phyloP scores from a whole-genome alignment of 2,888 invertebrate species.

The Philopedon plagiatum region DNA sequence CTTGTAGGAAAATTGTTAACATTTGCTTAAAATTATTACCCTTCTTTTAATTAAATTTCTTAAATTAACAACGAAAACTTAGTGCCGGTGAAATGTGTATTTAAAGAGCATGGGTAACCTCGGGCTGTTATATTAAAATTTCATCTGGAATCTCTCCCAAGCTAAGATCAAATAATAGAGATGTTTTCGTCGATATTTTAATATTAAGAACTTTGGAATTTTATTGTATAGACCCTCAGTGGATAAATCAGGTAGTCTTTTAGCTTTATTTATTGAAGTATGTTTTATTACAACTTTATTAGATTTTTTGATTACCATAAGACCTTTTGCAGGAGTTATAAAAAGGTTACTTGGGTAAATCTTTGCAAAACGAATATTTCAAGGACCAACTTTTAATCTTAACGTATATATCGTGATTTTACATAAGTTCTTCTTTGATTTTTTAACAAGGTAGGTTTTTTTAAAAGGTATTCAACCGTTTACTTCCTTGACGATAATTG shows the following conservation, averaged over 20 bases:
- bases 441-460: too few species aligned
- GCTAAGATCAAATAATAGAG: constrained; percentile 63
- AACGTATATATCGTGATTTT: too few species aligned
- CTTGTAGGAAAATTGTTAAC: neutral
- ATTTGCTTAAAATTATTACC: neutral
- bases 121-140: constrained; percentile 60
- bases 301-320: neutral
- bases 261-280: constrained; percentile 37
- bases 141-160: constrained; percentile 55
- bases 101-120: constrained; percentile 55
- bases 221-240: constrained; percentile 52
- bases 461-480: too few species aligned
- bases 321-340: too few species aligned
- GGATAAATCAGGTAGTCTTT: constrained; percentile 45
- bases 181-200: constrained; percentile 63
- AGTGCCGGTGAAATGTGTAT: constrained; percentile 47
- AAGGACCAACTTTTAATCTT: too few species aligned
- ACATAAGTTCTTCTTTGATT: too few species aligned
- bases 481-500: too few species aligned
- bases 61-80: constrained; percentile 55
- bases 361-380: too few species aligned
- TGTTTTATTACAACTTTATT: constrained; percentile 17
- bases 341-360: too few species aligned
- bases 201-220: constrained; percentile 63
- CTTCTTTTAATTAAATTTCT: constrained; percentile 57